Conservation (phyloP, 2,797 vertebrate species). For the Buceros bicornis region DNA sequence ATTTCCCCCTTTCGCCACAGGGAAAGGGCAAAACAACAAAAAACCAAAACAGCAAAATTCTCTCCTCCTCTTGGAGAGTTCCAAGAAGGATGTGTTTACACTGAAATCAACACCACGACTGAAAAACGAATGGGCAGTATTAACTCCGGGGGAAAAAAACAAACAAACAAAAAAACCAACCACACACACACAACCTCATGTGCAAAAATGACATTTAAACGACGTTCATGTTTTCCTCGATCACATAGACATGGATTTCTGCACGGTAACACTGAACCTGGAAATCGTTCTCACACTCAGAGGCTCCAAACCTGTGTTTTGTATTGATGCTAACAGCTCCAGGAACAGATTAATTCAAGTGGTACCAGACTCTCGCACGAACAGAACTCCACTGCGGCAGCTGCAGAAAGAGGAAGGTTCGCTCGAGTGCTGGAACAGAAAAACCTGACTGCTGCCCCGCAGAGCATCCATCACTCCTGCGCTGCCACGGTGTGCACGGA, state of each 20-base stretch:
- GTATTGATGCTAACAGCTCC: accelerated
- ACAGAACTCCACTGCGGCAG: neutral
- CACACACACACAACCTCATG: too few relatives aligned
- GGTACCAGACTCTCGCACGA: neutral
- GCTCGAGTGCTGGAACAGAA: neutral
- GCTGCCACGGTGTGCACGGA: neutral
- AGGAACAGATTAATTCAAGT: neutral
- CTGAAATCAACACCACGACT: neutral
- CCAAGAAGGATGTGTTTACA: neutral
- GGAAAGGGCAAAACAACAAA: accelerated
- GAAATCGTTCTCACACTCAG: neutral
- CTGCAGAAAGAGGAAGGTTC: neutral
- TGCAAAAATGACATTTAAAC: neutral
- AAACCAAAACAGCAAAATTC: neutral
- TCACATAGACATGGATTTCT: neutral
- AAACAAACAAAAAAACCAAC: neutral
- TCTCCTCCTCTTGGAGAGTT: neutral
- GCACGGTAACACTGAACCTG: neutral
- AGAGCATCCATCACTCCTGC: neutral
- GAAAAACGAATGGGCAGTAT: neutral
- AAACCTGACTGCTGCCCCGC: neutral
- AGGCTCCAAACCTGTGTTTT: neutral
- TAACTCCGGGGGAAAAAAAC: neutral
- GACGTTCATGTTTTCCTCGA: neutral
- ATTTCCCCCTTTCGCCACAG: neutral